Evolutionary conservation across 2,113 vertebrate species (phyloP).

Genomic region (Brachionichthys hirsutus): DNA sequence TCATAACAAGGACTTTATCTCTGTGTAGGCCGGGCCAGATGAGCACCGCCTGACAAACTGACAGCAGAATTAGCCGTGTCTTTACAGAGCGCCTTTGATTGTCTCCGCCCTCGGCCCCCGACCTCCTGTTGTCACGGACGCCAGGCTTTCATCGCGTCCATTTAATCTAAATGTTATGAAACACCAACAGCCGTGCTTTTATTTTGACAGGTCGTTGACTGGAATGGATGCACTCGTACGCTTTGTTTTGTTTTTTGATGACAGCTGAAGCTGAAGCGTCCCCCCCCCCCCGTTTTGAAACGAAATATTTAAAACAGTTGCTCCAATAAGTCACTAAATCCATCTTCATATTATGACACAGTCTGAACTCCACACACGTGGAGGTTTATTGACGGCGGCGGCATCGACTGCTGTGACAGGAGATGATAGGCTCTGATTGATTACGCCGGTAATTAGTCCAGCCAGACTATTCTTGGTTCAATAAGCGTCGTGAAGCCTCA

Average conservation of each 20-base stretch:
- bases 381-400: slow-evolving; percentile 41
- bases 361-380: slow-evolving; percentile 18
- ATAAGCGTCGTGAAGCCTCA: slow-evolving; percentile 4
- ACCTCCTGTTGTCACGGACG: slow-evolving; percentile 54
- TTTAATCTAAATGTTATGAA: not conserved
- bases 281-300: not conserved
- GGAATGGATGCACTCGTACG: no score
- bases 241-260: not conserved
- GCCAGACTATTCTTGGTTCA: slow-evolving; percentile 19
- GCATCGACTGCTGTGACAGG: slow-evolving; percentile 48
- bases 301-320: slow-evolving; percentile 2
- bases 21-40: slow-evolving; percentile 71
- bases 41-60: slow-evolving; percentile 74
- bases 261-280: not conserved
- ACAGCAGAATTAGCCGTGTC: slow-evolving; percentile 73
- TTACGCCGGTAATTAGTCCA: slow-evolving; percentile 46
- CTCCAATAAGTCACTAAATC: slow-evolving; percentile 13
- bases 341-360: slow-evolving; percentile 16
- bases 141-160: slow-evolving; percentile 28
- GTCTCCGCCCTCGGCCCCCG: slow-evolving; percentile 40
- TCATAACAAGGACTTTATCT: slow-evolving; percentile 78
- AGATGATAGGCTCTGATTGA: slow-evolving; percentile 52
- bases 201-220: not conserved
- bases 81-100: slow-evolving; percentile 63
- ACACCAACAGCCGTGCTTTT: not conserved